Percentiles rank a stretch among this genome's conserved stretches.
These are phyloP conservation scores for Chrysolina oricalcia DNA, from an alignment of 2,888 invertebrate genomes.

Conservation along the genomic window DNA sequence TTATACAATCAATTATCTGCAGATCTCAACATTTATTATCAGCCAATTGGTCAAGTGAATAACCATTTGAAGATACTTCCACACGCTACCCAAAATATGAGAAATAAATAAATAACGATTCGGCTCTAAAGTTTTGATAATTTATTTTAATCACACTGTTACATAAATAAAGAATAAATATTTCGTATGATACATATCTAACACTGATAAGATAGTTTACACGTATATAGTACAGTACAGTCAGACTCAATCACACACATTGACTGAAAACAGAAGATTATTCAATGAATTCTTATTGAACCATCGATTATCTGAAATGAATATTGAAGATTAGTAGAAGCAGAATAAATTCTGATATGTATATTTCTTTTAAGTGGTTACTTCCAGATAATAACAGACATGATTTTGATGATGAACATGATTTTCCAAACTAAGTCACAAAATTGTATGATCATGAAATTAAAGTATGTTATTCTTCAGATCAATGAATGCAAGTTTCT, in stretches of 20 bases:
- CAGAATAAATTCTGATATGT: neutral
- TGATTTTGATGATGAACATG: too few species aligned
- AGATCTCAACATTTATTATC: too few species aligned
- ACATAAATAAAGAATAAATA: slow-evolving; percentile 23
- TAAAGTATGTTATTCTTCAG: too few species aligned
- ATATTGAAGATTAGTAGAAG: neutral
- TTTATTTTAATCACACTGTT: slow-evolving; percentile 1
- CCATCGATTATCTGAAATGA: neutral
- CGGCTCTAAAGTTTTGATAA: neutral
- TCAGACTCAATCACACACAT: neutral
- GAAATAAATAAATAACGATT: too few species aligned
- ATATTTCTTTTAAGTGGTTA: neutral
- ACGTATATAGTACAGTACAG: neutral
- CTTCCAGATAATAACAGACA: neutral
- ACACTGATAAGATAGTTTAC: neutral
- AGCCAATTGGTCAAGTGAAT: too few species aligned
- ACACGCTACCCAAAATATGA: too few species aligned
- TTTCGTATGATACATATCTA: slow-evolving; percentile 20
- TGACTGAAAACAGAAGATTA: neutral
- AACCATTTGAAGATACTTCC: too few species aligned
- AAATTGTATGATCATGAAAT: too few species aligned
- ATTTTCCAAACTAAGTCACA: too few species aligned
- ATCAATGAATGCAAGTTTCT: too few species aligned
- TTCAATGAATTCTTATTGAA: neutral
- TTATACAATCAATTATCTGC: too few species aligned